Evolutionary conservation across 2,113 vertebrate species (phyloP).

Genomic region (Struthidea cinerea): DNA sequence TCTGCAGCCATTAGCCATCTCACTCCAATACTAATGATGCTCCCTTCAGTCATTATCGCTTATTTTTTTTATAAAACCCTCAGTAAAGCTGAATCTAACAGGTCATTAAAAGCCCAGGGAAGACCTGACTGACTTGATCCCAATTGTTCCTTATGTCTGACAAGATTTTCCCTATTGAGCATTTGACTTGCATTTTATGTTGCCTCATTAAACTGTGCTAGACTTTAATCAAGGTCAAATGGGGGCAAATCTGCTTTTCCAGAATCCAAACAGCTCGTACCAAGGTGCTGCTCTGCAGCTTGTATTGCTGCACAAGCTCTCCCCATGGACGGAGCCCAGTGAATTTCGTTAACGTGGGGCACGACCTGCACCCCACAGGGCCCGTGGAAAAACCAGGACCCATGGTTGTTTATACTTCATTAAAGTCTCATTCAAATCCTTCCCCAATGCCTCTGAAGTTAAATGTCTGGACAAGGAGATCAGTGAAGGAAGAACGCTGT

Average conservation of each 20-base stretch:
- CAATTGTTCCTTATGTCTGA: constrained; percentile 56
- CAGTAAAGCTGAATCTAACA: constrained; percentile 45
- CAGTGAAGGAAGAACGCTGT: constrained; percentile 19
- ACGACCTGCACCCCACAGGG: accelerated
- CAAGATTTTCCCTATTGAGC: constrained; percentile 44
- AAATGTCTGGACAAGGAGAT: not conserved
- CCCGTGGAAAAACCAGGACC: accelerated
- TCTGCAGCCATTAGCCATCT: constrained; percentile 49
- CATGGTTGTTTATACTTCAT: not conserved
- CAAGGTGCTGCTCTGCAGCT: not conserved
- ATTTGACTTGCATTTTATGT: constrained; percentile 52
- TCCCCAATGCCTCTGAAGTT: not conserved
- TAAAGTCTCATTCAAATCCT: not conserved
- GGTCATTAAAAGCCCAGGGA: constrained; percentile 53
- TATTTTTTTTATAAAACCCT: constrained; percentile 1
- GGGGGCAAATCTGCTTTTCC: constrained; percentile 10
- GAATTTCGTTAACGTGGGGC: not conserved
- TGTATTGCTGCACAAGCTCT: not conserved
- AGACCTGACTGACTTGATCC: constrained; percentile 34
- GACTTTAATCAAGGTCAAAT: constrained; percentile 62
- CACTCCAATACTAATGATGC: constrained; percentile 41
- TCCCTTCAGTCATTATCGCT: constrained; percentile 55
- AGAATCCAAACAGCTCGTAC: constrained; percentile 16
- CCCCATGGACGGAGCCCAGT: accelerated
- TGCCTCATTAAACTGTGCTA: constrained; percentile 52